Base-by-base conservation (phyloP, 2,797 vertebrate genomes). In the Pteronotus mesoamericanus region DNA sequence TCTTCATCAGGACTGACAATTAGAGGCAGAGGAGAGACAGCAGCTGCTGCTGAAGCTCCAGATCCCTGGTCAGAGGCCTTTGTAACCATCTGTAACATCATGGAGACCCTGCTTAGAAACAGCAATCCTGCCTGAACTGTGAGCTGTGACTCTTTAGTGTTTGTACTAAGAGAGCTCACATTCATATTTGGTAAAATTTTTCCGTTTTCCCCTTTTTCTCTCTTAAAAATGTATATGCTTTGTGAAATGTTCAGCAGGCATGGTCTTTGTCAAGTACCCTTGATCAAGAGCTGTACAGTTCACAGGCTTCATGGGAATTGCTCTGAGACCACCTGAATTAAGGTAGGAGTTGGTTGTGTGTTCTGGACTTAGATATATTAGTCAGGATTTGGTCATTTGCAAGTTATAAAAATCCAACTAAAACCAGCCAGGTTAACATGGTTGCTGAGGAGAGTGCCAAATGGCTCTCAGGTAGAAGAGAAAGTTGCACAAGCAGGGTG, bases 11-110 rank as follows among this genome's bases (percentile, higher is more conserved):
- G 51, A 59, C 59, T 5, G 19, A 87, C 29, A 91, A 53, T 87
- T 42, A 77, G 91, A 94, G 6, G 15, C 37, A 46, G 82, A 51
- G 26, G 80, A 46, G 82, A 51, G 26, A 80, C 82, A 90, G 69
- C 37, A 57, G 61, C 22, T 2, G 2, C 18, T 77, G 7, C 37
- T 16, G 34, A 88, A 64, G 18, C 32, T 51, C 57, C 1, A 0
- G 34, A 15, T 85, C 79, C 48, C 59, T 2, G 12, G 15, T 83
- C 34, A 22, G 12, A 46, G 51, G 34, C 71, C 68, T 71, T 64
- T 55, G 85, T 71, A 22, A 46, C 46, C 53, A 15, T 39, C 42
- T 10, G 34, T 9, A 34, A 89, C 29, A 26, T 48, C 55, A 42
- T 9, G 15, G 48, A 86, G 32, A 78, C 24, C 55, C 55, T 90